Conservation (phyloP, 2,797 vertebrate genomes). For the Anniella stebbinsi region DNA sequence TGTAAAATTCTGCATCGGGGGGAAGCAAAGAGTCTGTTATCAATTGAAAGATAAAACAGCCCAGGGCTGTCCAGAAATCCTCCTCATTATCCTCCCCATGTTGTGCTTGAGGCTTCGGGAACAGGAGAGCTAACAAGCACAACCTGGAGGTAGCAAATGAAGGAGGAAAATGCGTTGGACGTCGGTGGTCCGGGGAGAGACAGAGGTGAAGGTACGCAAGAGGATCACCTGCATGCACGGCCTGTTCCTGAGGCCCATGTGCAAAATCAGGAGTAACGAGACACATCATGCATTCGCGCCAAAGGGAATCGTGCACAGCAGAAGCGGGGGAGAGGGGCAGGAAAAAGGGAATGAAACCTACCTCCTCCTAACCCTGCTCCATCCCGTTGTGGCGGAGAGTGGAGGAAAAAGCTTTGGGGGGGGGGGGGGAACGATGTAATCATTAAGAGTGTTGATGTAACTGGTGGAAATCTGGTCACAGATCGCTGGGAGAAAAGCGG, state of each 20-base stretch:
- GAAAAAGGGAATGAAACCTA: accelerated
- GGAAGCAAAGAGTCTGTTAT: background rate
- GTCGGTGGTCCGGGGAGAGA: background rate
- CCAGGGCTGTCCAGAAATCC: background rate
- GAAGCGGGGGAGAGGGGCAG: background rate
- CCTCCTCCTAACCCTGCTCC: background rate
- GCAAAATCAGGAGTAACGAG: slow-evolving; percentile 16
- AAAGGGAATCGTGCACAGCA: background rate
- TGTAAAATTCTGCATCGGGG: background rate
- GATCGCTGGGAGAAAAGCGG: background rate
- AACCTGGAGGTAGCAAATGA: background rate
- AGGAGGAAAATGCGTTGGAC: background rate
- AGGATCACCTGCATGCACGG: slow-evolving; percentile 1
- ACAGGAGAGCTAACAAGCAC: background rate
- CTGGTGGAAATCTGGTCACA: background rate
- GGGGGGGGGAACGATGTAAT: background rate
- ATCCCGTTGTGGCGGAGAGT: background rate
- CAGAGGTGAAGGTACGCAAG: too few relatives aligned
- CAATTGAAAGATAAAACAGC: slow-evolving; percentile 8
- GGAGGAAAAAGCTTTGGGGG: slow-evolving; percentile 17
- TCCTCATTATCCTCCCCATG: background rate
- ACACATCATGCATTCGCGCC: background rate
- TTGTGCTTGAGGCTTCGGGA: background rate
- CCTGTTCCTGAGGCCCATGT: background rate
- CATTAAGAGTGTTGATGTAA: slow-evolving; percentile 21